Conservation (phyloP, 1,140 invertebrate genomes). For the Drosophila bifasciata region DNA sequence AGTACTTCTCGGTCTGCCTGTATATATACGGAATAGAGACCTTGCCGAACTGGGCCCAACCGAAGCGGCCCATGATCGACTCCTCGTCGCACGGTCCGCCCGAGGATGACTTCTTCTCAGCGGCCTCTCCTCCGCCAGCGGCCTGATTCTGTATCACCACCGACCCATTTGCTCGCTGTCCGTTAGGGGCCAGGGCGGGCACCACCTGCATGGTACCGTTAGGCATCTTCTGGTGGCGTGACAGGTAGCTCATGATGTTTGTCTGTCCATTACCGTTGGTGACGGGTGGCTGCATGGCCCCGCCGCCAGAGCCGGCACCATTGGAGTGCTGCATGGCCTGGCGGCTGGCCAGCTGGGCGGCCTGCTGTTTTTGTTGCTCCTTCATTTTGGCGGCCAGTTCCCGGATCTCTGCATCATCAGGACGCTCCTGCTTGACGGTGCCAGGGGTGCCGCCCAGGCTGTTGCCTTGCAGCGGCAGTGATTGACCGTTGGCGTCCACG, state of each 20-base stretch:
- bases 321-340: slow-evolving; percentile 79
- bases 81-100: slow-evolving; percentile 88
- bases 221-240: slow-evolving; percentile 83
- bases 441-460: slow-evolving; percentile 59
- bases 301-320: slow-evolving; percentile 40
- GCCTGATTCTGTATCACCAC: slow-evolving; percentile 1
- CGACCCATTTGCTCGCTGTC: slow-evolving; percentile 25
- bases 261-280: slow-evolving; percentile 85
- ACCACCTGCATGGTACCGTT: slow-evolving; percentile 79
- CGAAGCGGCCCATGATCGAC: slow-evolving; percentile 93
- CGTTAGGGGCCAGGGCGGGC: slow-evolving; percentile 41
- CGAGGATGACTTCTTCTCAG: slow-evolving; percentile 42
- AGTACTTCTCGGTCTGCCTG: slow-evolving; percentile 92
- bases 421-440: slow-evolving; percentile 91
- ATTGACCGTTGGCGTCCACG: slow-evolving; percentile 74
- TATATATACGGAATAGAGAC: slow-evolving; percentile 95
- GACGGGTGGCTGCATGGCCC: slow-evolving; percentile 68
- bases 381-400: slow-evolving; percentile 93
- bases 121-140: slow-evolving; percentile 24
- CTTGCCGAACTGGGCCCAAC: slow-evolving; percentile 94
- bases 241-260: slow-evolving; percentile 87
- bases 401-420: slow-evolving; percentile 93
- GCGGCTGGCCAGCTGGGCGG: slow-evolving; percentile 70
- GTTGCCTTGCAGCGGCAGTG: slow-evolving; percentile 70
- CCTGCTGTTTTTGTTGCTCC: slow-evolving; percentile 89